A percentile compares a stretch with the other conserved stretches of the same genome.
Evolutionary conservation across 2,888 invertebrate genomes (phyloP).

Genomic region (Scrobipalpa atriplicella): DNA sequence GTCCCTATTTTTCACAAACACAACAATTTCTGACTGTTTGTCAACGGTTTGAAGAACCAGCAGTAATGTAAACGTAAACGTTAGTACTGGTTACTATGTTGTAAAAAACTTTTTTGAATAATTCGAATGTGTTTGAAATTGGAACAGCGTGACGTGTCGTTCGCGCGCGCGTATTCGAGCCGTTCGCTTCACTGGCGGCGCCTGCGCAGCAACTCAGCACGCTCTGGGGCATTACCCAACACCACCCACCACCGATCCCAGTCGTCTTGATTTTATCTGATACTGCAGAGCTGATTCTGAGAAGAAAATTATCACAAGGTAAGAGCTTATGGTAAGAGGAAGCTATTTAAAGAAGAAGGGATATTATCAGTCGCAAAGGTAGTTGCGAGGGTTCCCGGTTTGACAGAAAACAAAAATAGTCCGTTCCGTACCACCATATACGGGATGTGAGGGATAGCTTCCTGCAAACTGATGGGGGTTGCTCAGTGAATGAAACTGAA

Average conservation of each 20-base stretch:
- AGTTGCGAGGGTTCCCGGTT: no score
- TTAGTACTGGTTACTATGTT: background rate
- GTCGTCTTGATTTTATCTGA: constrained; percentile 36
- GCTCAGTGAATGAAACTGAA: no score
- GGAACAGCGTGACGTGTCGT: background rate
- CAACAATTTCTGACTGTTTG: constrained; percentile 22
- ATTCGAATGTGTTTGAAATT: background rate
- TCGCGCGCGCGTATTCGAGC: constrained; percentile 47
- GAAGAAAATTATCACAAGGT: no score
- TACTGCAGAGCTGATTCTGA: background rate
- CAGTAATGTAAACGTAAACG: background rate
- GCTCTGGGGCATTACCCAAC: constrained; percentile 40
- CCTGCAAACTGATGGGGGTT: no score
- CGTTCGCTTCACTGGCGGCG: constrained; percentile 51
- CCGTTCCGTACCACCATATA: no score
- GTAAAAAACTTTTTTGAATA: background rate
- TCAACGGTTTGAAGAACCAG: background rate
- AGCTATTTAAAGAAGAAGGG: no score
- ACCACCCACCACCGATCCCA: constrained; percentile 39
- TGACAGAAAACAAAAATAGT: no score
- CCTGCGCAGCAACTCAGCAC: constrained; percentile 43
- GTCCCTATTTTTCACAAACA: constrained; percentile 33
- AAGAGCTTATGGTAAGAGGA: no score
- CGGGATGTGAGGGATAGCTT: no score
- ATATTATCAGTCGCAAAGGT: no score